phyloP scores from a whole-genome alignment of 2,797 vertebrate genomes.

The Enteromius fasciolatus region DNA sequence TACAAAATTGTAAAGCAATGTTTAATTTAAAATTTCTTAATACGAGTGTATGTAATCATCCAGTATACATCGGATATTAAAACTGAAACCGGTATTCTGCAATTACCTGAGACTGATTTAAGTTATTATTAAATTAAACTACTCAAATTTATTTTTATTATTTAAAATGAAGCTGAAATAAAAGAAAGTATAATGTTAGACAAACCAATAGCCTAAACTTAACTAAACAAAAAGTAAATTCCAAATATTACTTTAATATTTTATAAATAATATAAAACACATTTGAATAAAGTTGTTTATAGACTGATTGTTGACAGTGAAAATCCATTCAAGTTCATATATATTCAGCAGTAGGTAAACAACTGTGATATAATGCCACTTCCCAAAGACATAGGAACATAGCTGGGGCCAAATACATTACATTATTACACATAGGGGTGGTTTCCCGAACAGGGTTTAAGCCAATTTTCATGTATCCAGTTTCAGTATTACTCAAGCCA shows the following conservation, averaged over 20 bases:
- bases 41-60: background rate
- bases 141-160: background rate
- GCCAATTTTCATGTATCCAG: background rate
- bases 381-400: conserved; percentile 1
- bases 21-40: background rate
- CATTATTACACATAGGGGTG: background rate
- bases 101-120: background rate
- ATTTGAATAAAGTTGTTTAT: background rate
- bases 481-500: background rate
- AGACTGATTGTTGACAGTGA: background rate
- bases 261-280: background rate
- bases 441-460: too few relatives aligned
- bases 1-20: background rate
- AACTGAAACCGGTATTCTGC: background rate
- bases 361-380: background rate
- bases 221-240: background rate
- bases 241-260: background rate
- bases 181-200: background rate
- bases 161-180: background rate
- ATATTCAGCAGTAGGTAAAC: background rate
- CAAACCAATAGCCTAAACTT: background rate
- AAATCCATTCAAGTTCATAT: background rate
- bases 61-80: background rate
- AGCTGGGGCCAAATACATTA: background rate
- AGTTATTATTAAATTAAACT: background rate